These are phyloP conservation scores for Adelphocoris suturalis DNA, from an alignment of 2,888 invertebrate species.

Conservation along the genomic window DNA sequence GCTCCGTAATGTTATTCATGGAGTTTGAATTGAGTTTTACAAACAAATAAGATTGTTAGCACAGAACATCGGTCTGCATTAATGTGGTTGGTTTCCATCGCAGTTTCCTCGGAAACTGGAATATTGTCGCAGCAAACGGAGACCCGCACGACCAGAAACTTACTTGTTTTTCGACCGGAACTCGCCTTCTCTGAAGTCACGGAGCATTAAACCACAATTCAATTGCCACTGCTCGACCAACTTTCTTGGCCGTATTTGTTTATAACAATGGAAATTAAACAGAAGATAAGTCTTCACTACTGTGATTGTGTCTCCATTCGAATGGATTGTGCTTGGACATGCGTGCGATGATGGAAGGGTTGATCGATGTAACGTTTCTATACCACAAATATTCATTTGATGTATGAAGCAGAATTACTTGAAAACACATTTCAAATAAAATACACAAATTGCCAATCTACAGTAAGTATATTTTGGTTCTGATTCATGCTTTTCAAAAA, in stretches of 20 bases:
- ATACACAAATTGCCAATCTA: too few species aligned
- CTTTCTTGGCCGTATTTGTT: background rate
- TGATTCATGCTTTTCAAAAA: too few species aligned
- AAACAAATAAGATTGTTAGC: constrained; percentile 62
- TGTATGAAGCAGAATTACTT: too few species aligned
- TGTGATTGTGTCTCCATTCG: too few species aligned
- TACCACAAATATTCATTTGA: too few species aligned
- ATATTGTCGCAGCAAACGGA: constrained; percentile 29
- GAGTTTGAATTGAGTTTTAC: constrained; percentile 62
- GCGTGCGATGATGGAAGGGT: too few species aligned
- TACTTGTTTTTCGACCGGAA: constrained; percentile 38
- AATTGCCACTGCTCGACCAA: constrained; percentile 30
- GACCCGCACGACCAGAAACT: constrained; percentile 32
- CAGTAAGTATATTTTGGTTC: too few species aligned
- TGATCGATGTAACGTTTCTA: too few species aligned
- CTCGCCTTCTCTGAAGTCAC: constrained; percentile 44
- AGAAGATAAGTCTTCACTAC: background rate
- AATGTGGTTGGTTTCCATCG: constrained; percentile 11
- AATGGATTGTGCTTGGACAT: too few species aligned
- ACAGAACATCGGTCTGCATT: constrained; percentile 59
- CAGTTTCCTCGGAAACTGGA: constrained; percentile 41
- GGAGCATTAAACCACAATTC: constrained; percentile 49
- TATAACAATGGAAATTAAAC: constrained; percentile 41
- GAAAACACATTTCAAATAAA: too few species aligned
- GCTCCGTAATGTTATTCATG: constrained; percentile 61